These are phyloP conservation scores for Tortrix viridana DNA, from an alignment of 2,888 invertebrate species.

Conservation along the genomic window DNA sequence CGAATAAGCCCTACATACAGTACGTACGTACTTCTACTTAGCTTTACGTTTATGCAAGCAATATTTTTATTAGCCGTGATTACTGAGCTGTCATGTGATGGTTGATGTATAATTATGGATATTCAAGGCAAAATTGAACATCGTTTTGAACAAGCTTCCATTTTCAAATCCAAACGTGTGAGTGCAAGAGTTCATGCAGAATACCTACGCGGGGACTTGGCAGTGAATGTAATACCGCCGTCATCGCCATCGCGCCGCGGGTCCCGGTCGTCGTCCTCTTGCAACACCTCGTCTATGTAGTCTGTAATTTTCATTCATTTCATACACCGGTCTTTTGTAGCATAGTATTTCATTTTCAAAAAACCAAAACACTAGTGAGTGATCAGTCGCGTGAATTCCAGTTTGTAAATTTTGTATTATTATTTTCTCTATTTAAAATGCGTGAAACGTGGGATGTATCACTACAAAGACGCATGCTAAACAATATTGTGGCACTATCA, in stretches of 20 bases:
- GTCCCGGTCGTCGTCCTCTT: constrained; percentile 83
- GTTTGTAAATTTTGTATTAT: background rate
- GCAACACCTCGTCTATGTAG: constrained; percentile 93
- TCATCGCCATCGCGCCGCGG: constrained; percentile 87
- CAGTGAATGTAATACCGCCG: constrained; percentile 95
- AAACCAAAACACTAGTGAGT: constrained; percentile 25
- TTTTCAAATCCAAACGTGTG: constrained; percentile 71
- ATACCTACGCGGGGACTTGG: constrained; percentile 94
- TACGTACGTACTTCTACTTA: background rate
- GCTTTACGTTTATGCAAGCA: background rate
- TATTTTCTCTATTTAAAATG: background rate
- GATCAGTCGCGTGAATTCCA: background rate
- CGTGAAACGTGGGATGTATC: constrained; percentile 10
- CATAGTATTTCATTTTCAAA: constrained; percentile 25
- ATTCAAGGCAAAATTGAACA: constrained; percentile 15
- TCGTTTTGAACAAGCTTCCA: constrained; percentile 6
- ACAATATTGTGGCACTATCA: constrained; percentile 16
- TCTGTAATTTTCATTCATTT: constrained; percentile 75
- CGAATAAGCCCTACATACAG: no score
- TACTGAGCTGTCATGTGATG: background rate
- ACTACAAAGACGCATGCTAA: constrained; percentile 31
- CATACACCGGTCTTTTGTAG: constrained; percentile 18
- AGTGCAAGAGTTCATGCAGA: constrained; percentile 69
- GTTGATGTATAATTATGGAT: background rate
- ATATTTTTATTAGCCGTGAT: background rate